phyloP scores from a whole-genome alignment of 2,797 vertebrate species.

The Anabas testudineus region DNA sequence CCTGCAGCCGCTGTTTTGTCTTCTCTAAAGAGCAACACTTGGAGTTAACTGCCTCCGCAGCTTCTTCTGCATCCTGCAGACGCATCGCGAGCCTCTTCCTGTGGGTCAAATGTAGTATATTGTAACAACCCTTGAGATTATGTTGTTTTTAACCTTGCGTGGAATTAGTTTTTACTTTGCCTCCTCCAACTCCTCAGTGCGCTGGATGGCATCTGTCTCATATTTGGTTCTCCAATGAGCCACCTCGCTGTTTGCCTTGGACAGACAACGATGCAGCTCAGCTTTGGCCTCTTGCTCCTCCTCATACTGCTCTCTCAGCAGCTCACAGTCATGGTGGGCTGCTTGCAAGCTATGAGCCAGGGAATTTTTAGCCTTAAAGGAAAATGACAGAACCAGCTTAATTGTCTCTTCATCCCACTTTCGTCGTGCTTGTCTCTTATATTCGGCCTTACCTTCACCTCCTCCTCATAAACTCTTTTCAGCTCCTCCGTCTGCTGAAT shows the following conservation, averaged over 20 bases:
- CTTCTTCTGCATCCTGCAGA: conserved; percentile 88
- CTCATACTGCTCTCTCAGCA: conserved; percentile 91
- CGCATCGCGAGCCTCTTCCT: conserved; percentile 87
- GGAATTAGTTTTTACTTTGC: conserved; percentile 62
- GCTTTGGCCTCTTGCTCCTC: conserved; percentile 91
- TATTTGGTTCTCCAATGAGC: conserved; percentile 93
- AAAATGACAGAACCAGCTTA: neutral
- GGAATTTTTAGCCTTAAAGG: conserved; percentile 81
- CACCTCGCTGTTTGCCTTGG: conserved; percentile 90
- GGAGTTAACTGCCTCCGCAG: conserved; percentile 73
- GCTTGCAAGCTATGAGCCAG: conserved; percentile 88
- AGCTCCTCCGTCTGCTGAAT: conserved; percentile 85
- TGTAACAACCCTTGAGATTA: neutral
- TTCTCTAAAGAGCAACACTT: conserved; percentile 90
- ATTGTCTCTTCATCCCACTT: neutral
- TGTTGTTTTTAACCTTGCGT: fast-evolving
- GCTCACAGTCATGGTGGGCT: conserved; percentile 88
- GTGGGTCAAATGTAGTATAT: fast-evolving
- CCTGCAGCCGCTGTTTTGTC: conserved; percentile 86
- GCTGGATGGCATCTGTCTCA: conserved; percentile 91
- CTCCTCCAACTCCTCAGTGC: conserved; percentile 74
- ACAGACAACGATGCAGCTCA: conserved; percentile 88
- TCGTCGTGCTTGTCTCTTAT: fast-evolving
- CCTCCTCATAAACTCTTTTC: conserved; percentile 82
- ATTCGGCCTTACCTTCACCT: conserved; percentile 52